phyloP scores from a whole-genome alignment of 2,888 invertebrate genomes.

The Psylliodes chrysocephalus region DNA sequence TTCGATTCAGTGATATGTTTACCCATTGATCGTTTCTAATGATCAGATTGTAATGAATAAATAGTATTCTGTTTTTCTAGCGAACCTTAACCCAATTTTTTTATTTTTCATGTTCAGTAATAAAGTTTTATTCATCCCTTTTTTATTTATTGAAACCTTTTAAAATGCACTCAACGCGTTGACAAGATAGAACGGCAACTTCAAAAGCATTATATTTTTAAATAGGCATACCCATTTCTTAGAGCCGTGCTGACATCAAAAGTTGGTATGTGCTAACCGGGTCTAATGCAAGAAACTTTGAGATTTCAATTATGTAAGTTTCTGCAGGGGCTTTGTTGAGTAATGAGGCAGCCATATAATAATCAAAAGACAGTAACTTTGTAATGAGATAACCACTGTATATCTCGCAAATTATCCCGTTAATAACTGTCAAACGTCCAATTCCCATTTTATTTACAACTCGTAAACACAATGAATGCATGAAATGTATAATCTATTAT shows the following conservation, averaged over 20 bases:
- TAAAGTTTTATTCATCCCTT: too few relatives aligned
- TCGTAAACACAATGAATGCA: too few relatives aligned
- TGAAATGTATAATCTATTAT: too few relatives aligned
- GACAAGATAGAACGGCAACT: background rate
- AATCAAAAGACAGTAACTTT: constrained; percentile 48
- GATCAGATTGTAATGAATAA: too few relatives aligned
- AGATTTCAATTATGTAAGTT: constrained; percentile 54
- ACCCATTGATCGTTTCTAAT: too few relatives aligned
- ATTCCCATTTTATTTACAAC: constrained; percentile 20
- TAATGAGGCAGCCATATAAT: constrained; percentile 49
- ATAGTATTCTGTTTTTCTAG: too few relatives aligned
- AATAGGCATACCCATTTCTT: background rate
- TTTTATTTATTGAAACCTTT: too few relatives aligned
- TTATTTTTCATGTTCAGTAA: too few relatives aligned
- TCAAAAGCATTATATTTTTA: constrained; percentile 5
- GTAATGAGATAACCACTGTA: constrained; percentile 45
- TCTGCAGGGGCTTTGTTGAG: constrained; percentile 49
- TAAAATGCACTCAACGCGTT: too few relatives aligned
- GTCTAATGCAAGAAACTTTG: constrained; percentile 48
- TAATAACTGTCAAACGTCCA: constrained; percentile 19
- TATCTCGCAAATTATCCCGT: constrained; percentile 36
- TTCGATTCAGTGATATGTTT: too few relatives aligned
- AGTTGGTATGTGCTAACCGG: constrained; percentile 41
- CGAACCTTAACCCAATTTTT: too few relatives aligned
- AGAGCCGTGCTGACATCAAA: constrained; percentile 36